Evolutionary conservation across 1,140 invertebrate genomes (phyloP).

Genomic region (Conus ventricosus): DNA sequence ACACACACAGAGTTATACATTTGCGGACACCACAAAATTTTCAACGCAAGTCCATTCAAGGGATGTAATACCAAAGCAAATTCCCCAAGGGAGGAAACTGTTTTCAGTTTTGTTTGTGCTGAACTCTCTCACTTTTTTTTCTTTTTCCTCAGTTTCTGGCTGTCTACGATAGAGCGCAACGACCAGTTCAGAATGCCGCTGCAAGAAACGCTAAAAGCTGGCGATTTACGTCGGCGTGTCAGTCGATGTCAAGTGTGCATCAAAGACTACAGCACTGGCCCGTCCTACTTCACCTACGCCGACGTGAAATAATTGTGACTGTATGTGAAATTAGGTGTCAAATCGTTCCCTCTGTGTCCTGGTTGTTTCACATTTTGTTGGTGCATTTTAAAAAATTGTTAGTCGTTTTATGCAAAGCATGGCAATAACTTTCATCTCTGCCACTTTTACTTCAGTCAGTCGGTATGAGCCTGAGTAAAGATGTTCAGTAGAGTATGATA

Average conservation of each 20-base stretch:
- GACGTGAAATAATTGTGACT: background rate
- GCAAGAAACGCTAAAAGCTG: constrained; percentile 95
- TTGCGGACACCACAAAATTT: no score
- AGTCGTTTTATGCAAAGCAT: background rate
- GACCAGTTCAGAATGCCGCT: constrained; percentile 87
- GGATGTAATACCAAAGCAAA: no score
- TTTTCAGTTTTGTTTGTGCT: no score
- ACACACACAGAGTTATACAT: no score
- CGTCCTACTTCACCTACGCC: constrained; percentile 33
- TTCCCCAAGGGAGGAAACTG: no score
- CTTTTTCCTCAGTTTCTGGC: constrained; percentile 88
- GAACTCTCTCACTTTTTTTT: no score
- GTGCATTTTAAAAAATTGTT: background rate
- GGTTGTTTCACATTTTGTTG: background rate
- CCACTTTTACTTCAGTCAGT: no score
- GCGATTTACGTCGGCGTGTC: constrained; percentile 86
- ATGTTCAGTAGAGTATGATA: background rate
- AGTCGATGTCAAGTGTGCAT: constrained; percentile 98
- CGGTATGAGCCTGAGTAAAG: no score
- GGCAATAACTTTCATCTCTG: background rate
- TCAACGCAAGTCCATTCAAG: no score
- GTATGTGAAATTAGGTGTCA: background rate
- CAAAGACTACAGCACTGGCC: constrained; percentile 45
- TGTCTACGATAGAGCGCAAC: constrained; percentile 91
- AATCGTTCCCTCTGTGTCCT: background rate